Evolutionary conservation across 2,797 vertebrate species (phyloP).

Genomic region (Dendrocincla fuliginosa): DNA sequence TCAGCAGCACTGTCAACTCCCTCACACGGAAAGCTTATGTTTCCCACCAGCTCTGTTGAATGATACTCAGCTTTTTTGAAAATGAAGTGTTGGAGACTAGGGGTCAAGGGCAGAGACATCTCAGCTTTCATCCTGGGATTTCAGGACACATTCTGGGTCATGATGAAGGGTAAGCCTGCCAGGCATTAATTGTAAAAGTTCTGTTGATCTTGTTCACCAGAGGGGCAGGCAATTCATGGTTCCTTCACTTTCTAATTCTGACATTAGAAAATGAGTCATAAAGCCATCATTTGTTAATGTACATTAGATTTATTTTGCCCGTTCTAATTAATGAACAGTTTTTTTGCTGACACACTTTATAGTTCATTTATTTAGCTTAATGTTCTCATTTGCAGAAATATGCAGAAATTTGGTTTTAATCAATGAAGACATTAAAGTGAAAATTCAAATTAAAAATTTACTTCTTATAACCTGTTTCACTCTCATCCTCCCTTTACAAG

Average conservation of each 20-base stretch:
- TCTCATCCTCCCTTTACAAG: conserved; percentile 1
- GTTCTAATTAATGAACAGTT: conserved; percentile 24
- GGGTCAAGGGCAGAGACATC: conserved; percentile 51
- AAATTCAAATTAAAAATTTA: conserved; percentile 60
- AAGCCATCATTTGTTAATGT: conserved; percentile 32
- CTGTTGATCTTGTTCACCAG: background rate
- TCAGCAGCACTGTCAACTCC: conserved; percentile 57
- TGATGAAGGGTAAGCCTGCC: background rate
- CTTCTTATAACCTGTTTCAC: conserved; percentile 21
- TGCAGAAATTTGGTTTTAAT: conserved; percentile 49
- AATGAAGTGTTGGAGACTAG: background rate
- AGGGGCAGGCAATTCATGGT: background rate
- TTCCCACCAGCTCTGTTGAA: conserved; percentile 61
- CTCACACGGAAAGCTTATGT: conserved; percentile 46
- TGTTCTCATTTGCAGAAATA: conserved; percentile 57
- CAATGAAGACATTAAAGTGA: conserved; percentile 40
- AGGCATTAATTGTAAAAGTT: background rate
- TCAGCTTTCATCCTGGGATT: conserved; percentile 39
- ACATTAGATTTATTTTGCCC: conserved; percentile 37
- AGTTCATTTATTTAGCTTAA: conserved; percentile 65
- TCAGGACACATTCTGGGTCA: background rate
- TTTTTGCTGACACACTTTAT: background rate
- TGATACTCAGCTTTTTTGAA: conserved; percentile 49
- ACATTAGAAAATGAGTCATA: conserved; percentile 36
- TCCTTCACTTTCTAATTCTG: conserved; percentile 21